Conservation (phyloP, 2,797 vertebrate genomes). For the Acipenser oxyrinchus region DNA sequence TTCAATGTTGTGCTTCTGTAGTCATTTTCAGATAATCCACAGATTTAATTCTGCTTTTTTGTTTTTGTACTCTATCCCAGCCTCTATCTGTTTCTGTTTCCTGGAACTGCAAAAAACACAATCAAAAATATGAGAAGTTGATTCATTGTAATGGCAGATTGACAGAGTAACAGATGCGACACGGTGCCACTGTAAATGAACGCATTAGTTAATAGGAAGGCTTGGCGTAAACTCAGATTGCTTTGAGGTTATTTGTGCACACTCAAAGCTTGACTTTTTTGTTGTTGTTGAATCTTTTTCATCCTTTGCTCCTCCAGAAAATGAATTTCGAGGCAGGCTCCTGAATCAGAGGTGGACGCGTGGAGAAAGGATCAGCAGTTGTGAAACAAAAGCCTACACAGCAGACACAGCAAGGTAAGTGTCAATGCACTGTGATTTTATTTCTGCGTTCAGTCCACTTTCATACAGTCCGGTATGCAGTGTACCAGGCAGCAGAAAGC, state of each 20-base stretch:
- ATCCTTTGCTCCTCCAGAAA: slow-evolving; percentile 51
- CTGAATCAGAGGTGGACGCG: slow-evolving; percentile 75
- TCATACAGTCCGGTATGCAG: slow-evolving; percentile 7
- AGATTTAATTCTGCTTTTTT: too few relatives aligned
- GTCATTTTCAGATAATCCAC: too few relatives aligned
- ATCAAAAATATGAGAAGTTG: slow-evolving; percentile 63
- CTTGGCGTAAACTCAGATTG: not conserved
- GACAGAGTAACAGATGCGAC: slow-evolving; percentile 60
- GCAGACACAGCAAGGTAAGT: slow-evolving; percentile 59
- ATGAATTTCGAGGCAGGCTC: slow-evolving; percentile 80
- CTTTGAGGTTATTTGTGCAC: slow-evolving; percentile 32
- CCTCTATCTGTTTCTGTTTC: slow-evolving; percentile 18
- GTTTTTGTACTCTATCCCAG: slow-evolving; percentile 23
- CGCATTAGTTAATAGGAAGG: slow-evolving; percentile 42
- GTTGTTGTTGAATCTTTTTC: slow-evolving; percentile 12
- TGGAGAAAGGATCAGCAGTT: slow-evolving; percentile 66
- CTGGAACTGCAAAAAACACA: slow-evolving; percentile 43
- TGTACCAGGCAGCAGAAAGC: slow-evolving; percentile 10
- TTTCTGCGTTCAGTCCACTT: slow-evolving; percentile 53
- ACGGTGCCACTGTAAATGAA: slow-evolving; percentile 36
- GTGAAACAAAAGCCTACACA: slow-evolving; percentile 60
- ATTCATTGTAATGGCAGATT: slow-evolving; percentile 66
- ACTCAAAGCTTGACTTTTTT: slow-evolving; percentile 9
- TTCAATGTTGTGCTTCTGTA: too few relatives aligned
- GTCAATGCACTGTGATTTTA: slow-evolving; percentile 20